phyloP scores from a whole-genome alignment of 2,888 invertebrate species.

The Brassicogethes aeneus region DNA sequence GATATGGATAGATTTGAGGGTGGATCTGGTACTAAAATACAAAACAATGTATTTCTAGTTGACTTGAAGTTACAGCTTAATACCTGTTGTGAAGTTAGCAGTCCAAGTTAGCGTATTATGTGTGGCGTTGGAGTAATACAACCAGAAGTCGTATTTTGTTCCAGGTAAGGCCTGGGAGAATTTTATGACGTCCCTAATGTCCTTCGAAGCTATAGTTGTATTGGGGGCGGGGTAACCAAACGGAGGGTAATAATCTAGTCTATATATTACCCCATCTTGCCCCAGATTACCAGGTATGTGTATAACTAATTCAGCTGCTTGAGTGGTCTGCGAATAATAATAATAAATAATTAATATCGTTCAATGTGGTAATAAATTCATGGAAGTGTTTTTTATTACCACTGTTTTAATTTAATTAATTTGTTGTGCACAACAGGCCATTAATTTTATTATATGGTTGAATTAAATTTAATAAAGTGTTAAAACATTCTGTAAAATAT shows the following conservation, averaged over 20 bases:
- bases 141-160: slow-evolving; percentile 86
- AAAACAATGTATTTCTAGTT: too few species aligned
- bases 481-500: too few species aligned
- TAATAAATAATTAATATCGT: too few species aligned
- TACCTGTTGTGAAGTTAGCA: slow-evolving; percentile 84
- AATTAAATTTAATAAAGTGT: too few species aligned
- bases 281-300: slow-evolving; percentile 77
- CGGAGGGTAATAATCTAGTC: slow-evolving; percentile 81
- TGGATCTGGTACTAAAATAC: slow-evolving; percentile 90
- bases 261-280: slow-evolving; percentile 71
- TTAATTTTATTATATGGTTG: too few species aligned
- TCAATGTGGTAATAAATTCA: too few species aligned
- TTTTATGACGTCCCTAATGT: slow-evolving; percentile 77
- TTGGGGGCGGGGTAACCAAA: slow-evolving; percentile 79
- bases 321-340: slow-evolving; percentile 40
- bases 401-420: too few species aligned
- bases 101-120: slow-evolving; percentile 86
- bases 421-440: too few species aligned
- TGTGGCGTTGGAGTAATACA: slow-evolving; percentile 83
- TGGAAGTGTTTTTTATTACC: too few species aligned
- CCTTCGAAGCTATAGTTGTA: slow-evolving; percentile 74
- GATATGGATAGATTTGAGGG: slow-evolving; percentile 80
- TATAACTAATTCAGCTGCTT: slow-evolving; percentile 75
- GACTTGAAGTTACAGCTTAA: not conserved
- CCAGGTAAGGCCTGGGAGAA: slow-evolving; percentile 81